Percentiles rank a stretch among this genome's conserved stretches.
These are phyloP conservation scores for Theonella swinhoei DNA, from an alignment of 37 sponge, comb jelly and placozoan species.

Conservation along the genomic window DNA sequence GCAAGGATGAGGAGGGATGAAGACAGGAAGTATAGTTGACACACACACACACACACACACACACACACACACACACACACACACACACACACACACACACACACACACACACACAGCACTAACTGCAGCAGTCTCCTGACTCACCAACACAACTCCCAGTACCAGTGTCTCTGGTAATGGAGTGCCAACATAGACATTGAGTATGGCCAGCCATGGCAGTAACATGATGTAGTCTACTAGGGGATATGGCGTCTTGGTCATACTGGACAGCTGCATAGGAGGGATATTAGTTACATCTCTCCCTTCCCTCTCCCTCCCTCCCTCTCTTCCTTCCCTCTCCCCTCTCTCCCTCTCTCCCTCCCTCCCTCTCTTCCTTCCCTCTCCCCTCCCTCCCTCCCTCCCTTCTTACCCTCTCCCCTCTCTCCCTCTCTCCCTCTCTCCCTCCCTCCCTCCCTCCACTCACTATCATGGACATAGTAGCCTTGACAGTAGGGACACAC, in stretches of 20 bases:
- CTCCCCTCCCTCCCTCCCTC: neutral
- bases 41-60: slow-evolving; percentile 40
- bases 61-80: slow-evolving; percentile 28
- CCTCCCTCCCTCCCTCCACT: neutral
- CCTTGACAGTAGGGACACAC: neutral
- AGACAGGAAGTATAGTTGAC: too few relatives aligned
- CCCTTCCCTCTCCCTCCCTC: too few relatives aligned
- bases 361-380: slow-evolving; percentile 91
- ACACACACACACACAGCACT: neutral
- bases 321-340: too few relatives aligned
- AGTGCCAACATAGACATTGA: neutral
- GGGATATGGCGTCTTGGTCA: neutral
- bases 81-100: slow-evolving; percentile 31
- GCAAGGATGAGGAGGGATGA: too few relatives aligned
- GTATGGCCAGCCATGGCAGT: neutral
- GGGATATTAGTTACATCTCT: too few relatives aligned
- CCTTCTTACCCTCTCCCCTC: too few relatives aligned
- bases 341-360: too few relatives aligned
- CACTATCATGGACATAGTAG: slow-evolving; percentile 90
- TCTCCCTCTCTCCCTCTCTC: slow-evolving; percentile 1
- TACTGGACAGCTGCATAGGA: neutral
- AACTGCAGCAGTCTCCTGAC: neutral
- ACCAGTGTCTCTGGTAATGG: neutral
- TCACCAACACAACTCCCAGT: neutral
- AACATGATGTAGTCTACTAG: neutral